Base-by-base conservation (phyloP, 2,797 vertebrate species). In the Microhierax caerulescens region DNA sequence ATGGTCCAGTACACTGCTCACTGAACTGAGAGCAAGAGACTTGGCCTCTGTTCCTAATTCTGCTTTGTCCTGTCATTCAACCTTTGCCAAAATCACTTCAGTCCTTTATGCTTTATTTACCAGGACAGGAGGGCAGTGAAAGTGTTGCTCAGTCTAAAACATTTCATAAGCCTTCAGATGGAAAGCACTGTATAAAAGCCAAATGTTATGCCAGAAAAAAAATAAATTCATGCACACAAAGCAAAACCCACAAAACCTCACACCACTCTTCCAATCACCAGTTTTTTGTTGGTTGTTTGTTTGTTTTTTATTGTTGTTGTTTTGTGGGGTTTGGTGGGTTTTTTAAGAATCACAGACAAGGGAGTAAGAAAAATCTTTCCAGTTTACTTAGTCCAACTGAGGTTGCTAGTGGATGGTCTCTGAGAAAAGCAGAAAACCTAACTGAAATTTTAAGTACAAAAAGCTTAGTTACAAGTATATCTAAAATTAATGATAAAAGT, bases 11-110 rank as follows among this genome's bases (percentile, higher is more conserved):
- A 79, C 60, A 36, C 63, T 90, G 78, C 89, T 88, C 89, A 87
- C 84, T 80, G 60, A 88, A 72, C 60, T 83, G 89, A 64, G 87
- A 95, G 85, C 36, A 87, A 67, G 30, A 77, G 81, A 70, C 63
- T 85, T 91, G 74, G 91, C 39, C 74, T 85, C 67, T 85, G 23
- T 41, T 96, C 39, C 67, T 0, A 0, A 36, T 69, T 94, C 83
- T 89, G 51, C 86, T 92, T 92, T 80, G 91, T 85, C 84, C 84
- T 77, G 68, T 64, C 81, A 76, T 88, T 89, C 82, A 84, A 80
- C 72, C 68, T 89, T 45, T 88, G 64, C 72, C 84, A 96, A 90
- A 93, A 91, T 78, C 68, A 76, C 74, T 93, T 91, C 56, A 87
- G 77, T 74, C 78, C 45, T 90, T 90, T 47, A 67, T n/a, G 68